Conservation (phyloP, 2,797 vertebrate genomes). For the Selene dorsalis region DNA sequence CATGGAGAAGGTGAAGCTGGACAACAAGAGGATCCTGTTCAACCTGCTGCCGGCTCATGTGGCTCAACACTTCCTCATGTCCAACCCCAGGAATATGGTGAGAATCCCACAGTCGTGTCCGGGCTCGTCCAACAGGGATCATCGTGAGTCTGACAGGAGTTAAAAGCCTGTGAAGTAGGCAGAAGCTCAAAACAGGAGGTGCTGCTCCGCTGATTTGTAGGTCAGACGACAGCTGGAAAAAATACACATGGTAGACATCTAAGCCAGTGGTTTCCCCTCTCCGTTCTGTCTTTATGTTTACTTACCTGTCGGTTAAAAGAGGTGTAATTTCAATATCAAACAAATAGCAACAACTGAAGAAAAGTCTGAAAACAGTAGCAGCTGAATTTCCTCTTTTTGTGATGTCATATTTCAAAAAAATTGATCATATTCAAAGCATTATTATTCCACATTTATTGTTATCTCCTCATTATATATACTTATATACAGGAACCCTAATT, state of each 20-base stretch:
- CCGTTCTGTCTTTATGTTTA: background rate
- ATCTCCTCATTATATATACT: too few relatives aligned
- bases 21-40: conserved; percentile 98
- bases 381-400: background rate
- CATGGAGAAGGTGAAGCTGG: conserved; percentile 98
- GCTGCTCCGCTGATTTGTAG: background rate
- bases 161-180: background rate
- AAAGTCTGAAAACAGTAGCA: background rate
- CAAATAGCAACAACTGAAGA: background rate
- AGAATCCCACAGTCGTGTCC: conserved; percentile 58
- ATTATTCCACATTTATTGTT: background rate
- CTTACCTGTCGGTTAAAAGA: background rate
- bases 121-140: conserved; percentile 7
- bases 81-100: conserved; percentile 99
- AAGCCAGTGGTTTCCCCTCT: background rate
- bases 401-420: background rate
- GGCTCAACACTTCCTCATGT: conserved; percentile 98
- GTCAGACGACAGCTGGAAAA: background rate
- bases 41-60: conserved; percentile 97
- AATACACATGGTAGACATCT: background rate
- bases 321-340: background rate
- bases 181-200: background rate
- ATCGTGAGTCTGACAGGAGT: background rate
- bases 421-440: background rate
- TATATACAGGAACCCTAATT: background rate